A percentile compares a stretch with the other conserved stretches of the same genome.
phyloP scores from a whole-genome alignment of 2,797 vertebrate genomes.

The Neostethus bicornis region DNA sequence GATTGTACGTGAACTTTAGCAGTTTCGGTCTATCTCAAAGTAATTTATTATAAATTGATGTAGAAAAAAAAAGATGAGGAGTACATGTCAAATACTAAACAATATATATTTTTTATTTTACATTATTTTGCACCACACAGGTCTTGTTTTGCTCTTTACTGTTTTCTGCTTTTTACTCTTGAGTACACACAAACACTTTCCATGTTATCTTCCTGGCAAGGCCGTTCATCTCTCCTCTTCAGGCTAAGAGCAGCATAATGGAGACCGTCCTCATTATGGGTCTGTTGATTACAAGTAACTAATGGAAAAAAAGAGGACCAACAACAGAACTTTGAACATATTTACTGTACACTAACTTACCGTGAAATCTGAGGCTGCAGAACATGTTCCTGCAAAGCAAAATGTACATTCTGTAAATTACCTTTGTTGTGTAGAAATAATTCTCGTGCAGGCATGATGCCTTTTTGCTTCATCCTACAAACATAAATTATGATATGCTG shows the following conservation, averaged over 20 bases:
- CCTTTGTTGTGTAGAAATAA: too few relatives aligned
- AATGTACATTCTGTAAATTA: too few relatives aligned
- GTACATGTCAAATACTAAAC: neutral
- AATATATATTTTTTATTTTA: constrained; percentile 7
- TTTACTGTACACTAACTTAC: too few relatives aligned
- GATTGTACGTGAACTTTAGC: neutral
- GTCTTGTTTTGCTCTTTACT: constrained; percentile 8
- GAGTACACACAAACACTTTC: constrained; percentile 45
- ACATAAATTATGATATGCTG: too few relatives aligned
- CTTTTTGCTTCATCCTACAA: too few relatives aligned
- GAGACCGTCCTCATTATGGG: constrained; percentile 18
- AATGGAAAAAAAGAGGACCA: neutral
- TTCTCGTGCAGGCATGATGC: too few relatives aligned
- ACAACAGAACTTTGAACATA: too few relatives aligned
- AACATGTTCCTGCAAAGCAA: too few relatives aligned
- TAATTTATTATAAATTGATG: neutral
- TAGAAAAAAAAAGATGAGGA: neutral
- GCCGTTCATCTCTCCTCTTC: constrained; percentile 7
- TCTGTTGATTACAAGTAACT: constrained; percentile 6
- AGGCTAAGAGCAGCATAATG: constrained; percentile 46
- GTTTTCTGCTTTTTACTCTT: constrained; percentile 20
- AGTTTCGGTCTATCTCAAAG: neutral
- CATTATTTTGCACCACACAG: constrained; percentile 5
- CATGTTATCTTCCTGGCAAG: neutral
- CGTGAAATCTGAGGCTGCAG: too few relatives aligned